Evolutionary conservation across 2,888 invertebrate species (phyloP).

Genomic region (Drosophila subquinaria): DNA sequence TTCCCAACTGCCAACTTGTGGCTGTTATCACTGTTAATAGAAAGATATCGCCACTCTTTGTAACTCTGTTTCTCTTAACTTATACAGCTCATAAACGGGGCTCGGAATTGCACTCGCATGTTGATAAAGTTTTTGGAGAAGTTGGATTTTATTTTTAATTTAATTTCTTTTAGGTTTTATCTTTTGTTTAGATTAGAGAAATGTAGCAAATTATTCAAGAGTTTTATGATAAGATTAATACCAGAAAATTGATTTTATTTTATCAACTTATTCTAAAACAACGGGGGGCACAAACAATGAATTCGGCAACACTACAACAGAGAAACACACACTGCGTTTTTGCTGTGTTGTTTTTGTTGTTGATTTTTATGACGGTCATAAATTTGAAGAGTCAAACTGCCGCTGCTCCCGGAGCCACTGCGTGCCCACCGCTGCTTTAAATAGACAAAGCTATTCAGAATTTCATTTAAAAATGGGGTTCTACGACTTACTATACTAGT

Average conservation of each 20-base stretch:
- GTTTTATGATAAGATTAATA: background rate
- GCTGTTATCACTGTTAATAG: conserved; percentile 22
- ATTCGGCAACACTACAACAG: no score
- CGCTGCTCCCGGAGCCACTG: no score
- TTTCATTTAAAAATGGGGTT: no score
- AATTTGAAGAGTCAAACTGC: no score
- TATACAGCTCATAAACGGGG: conserved; percentile 11
- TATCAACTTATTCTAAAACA: background rate
- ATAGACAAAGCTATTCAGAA: no score
- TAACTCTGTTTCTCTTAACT: conserved; percentile 19
- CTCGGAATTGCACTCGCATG: conserved; percentile 25
- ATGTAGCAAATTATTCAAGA: background rate
- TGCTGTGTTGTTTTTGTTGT: no score
- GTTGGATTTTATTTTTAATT: background rate
- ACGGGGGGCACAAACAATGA: no score
- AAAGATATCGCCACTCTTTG: conserved; percentile 20
- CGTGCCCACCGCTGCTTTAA: no score
- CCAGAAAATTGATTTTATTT: background rate
- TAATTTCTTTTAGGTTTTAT: background rate
- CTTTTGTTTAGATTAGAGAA: no score
- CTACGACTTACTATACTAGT: no score
- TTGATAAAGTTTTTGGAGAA: background rate
- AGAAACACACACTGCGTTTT: no score
- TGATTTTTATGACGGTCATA: no score
- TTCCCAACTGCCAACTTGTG: conserved; percentile 15